Evolutionary conservation across 37 sponge, comb jelly and placozoan species (phyloP).

Genomic region (Crambe crambe): DNA sequence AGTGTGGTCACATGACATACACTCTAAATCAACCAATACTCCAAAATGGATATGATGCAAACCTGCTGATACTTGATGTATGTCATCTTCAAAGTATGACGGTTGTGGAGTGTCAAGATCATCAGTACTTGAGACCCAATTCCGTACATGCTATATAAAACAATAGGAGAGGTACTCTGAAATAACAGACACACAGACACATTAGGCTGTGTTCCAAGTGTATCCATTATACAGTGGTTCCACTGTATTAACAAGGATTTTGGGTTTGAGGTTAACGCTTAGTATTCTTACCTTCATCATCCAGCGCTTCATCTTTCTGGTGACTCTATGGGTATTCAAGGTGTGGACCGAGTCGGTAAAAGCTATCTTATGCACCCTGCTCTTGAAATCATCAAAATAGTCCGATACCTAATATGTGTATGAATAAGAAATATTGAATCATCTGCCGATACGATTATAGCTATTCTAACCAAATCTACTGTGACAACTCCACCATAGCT

Average conservation of each 20-base stretch:
- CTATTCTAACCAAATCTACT: constrained; percentile 35
- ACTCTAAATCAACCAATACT: not conserved
- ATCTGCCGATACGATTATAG: not conserved
- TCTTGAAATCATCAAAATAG: constrained; percentile 36
- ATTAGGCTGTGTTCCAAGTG: no score
- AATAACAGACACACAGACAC: no score
- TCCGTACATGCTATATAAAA: not conserved
- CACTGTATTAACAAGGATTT: no score
- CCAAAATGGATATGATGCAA: not conserved
- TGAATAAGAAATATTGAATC: not conserved
- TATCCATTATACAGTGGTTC: no score
- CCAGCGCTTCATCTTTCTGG: not conserved
- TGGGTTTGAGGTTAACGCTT: no score
- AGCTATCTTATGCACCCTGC: constrained; percentile 75
- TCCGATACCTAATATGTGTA: constrained; percentile 14
- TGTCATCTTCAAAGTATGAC: constrained; percentile 13
- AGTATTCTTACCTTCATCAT: not conserved
- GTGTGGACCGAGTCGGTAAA: constrained; percentile 89
- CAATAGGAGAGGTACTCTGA: no score
- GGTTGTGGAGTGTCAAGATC: not conserved
- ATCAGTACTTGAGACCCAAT: not conserved
- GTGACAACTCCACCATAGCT: constrained; percentile 86
- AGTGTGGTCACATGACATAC: not conserved
- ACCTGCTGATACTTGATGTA: constrained; percentile 71
- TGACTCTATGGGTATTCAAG: not conserved